Base-by-base conservation (phyloP, 2,113 vertebrate species). In the Asarcornis scutulata region DNA sequence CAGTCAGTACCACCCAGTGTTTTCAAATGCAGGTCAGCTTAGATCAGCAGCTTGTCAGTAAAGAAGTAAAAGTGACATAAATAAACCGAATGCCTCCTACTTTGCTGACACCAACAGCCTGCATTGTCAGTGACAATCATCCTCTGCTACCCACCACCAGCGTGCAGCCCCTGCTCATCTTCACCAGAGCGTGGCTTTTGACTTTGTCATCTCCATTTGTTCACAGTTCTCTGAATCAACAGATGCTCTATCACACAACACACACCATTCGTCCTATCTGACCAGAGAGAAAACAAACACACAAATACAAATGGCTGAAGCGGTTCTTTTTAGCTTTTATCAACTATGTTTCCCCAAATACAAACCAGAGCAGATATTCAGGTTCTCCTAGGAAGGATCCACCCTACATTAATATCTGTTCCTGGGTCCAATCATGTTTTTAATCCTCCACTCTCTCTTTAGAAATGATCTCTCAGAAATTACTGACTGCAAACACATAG, bases 1-100 rank as follows among this genome's bases (percentile, higher is more conserved):
- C 60, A 93, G 80, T 84, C 88, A 84, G 64, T 68, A 86, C n/a
- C 83, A 92, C 60, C 53, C 53, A 44, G 63, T 20, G 44, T 72
- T 93, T 86, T 81, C 80, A 93, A 92, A 86, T 52, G 62, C 90
- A 86, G 66, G 64, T 82, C 83, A 88, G 48, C 74, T 79, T 74
- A 76, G 56, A 94, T 96, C 56, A 93, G 66, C 27, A 93, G 48
- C 66, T 73, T 88, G 86, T 72, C 77, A 89, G 74, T 69, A 40
- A 91, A 87, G 66, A 74, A 72, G 50, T 31, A 81, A 38, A 89
- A 89, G 58, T 62, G 62, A 91, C 74, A 89, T 27, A 64, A 94
- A 86, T 63, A 88, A 73, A 81, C 38, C 64, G 40, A 94, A 93
- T 75, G 26, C 40, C 36, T 84, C 53, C 66, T 68, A 52, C 53